These are phyloP conservation scores for Nyctibius bracteatus DNA, from an alignment of 2,113 vertebrate genomes.

Conservation along the genomic window DNA sequence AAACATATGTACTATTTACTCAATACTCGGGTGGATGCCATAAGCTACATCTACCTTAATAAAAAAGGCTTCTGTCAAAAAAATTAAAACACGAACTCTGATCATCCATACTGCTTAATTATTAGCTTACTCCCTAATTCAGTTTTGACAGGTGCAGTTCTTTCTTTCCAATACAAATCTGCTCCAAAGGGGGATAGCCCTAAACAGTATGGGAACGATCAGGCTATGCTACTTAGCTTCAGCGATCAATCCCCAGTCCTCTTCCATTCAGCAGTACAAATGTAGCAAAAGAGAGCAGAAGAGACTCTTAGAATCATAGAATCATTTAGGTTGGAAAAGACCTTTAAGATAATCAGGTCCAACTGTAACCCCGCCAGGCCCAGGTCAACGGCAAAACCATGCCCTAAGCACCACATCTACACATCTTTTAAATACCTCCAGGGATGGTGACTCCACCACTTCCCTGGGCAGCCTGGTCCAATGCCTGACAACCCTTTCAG, in stretches of 20 bases:
- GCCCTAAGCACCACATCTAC: too few species aligned
- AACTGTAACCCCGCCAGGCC: too few species aligned
- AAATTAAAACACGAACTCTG: neutral
- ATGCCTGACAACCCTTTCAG: too few species aligned
- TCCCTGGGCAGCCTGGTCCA: too few species aligned
- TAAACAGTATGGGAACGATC: neutral
- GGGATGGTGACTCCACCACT: too few species aligned
- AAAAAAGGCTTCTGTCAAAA: neutral
- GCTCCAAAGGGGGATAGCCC: neutral
- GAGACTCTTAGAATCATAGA: too few species aligned
- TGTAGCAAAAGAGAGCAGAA: neutral
- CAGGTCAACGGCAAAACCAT: too few species aligned
- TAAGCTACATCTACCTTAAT: neutral
- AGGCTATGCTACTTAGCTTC: neutral
- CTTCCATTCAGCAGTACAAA: neutral
- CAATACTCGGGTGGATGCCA: neutral
- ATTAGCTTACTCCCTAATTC: neutral
- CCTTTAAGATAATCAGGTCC: too few species aligned
- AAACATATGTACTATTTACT: neutral
- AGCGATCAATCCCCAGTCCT: neutral
- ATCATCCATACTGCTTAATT: neutral
- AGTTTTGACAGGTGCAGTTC: neutral
- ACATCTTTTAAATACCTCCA: too few species aligned
- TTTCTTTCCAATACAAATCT: neutral
- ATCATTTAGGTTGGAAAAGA: too few species aligned